Evolutionary conservation across 1,140 invertebrate species (phyloP).

Genomic region (Chrysomallon squamiferum): DNA sequence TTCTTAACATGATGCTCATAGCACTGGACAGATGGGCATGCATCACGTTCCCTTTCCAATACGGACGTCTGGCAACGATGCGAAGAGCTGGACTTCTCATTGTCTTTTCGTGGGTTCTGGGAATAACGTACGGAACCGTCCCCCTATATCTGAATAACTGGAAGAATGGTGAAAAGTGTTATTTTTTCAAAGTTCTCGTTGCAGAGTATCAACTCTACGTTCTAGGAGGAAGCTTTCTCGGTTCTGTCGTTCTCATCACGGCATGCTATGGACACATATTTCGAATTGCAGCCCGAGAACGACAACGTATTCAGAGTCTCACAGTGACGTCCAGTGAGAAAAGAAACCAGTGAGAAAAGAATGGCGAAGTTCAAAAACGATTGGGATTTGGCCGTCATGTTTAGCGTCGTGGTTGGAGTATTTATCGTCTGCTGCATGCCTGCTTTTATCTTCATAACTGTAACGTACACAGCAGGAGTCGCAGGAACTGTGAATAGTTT

Average conservation of each 20-base stretch:
- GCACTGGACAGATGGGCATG: conserved; percentile 6
- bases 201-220: not conserved
- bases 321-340: too few species aligned
- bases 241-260: not conserved
- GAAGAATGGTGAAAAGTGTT: not conserved
- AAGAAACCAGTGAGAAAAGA: too few species aligned
- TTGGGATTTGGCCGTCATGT: not conserved
- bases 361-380: not conserved
- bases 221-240: not conserved
- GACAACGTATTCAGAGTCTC: not conserved
- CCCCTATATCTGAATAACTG: conserved; percentile 4
- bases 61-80: not conserved
- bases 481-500: not conserved
- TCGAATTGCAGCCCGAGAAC: not conserved
- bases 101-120: not conserved
- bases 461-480: not conserved
- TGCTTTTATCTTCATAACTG: not conserved
- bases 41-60: conserved; percentile 4
- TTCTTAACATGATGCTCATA: not conserved
- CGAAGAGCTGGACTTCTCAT: not conserved
- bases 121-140: not conserved
- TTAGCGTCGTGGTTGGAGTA: conserved; percentile 2
- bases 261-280: conserved; percentile 9
- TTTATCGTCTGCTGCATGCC: conserved; percentile 7
- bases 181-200: not conserved